Percentiles rank a stretch among this genome's conserved stretches.
phyloP scores from a whole-genome alignment of 2,888 invertebrate species.

The Polydrusus tereticollis region DNA sequence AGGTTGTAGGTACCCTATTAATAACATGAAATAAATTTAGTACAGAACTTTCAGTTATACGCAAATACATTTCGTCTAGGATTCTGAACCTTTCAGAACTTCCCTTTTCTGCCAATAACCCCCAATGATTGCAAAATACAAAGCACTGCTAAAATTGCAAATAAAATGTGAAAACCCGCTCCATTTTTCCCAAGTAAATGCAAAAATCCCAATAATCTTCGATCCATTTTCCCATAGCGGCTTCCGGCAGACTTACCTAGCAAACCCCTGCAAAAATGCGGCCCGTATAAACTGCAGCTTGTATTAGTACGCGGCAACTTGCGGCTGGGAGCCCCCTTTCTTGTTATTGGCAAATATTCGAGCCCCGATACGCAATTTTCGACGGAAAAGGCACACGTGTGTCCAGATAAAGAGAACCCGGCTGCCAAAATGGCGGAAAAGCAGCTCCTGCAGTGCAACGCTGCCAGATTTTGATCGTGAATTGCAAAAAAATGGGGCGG shows the following conservation, averaged over 20 bases:
- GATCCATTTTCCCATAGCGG: background rate
- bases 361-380: constrained; percentile 1
- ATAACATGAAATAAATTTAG: too few species aligned
- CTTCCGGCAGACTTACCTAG: constrained; percentile 7
- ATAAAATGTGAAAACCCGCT: background rate
- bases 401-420: constrained; percentile 21
- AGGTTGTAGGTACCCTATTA: too few species aligned
- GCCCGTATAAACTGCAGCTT: constrained; percentile 13
- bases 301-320: background rate
- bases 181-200: background rate
- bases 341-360: background rate
- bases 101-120: background rate
- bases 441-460: constrained; percentile 18
- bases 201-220: constrained; percentile 7
- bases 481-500: background rate
- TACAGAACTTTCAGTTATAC: too few species aligned
- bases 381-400: constrained; percentile 36
- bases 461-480: constrained; percentile 12
- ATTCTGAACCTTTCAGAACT: too few species aligned
- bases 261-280: constrained; percentile 4
- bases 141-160: background rate
- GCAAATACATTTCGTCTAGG: too few species aligned
- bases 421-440: constrained; percentile 44
- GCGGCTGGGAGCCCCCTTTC: background rate
- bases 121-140: background rate